A percentile compares a stretch with the other conserved stretches of the same genome.
Evolutionary conservation across 1,140 invertebrate species (phyloP).

Genomic region (Ctenoplectra terminalis): DNA sequence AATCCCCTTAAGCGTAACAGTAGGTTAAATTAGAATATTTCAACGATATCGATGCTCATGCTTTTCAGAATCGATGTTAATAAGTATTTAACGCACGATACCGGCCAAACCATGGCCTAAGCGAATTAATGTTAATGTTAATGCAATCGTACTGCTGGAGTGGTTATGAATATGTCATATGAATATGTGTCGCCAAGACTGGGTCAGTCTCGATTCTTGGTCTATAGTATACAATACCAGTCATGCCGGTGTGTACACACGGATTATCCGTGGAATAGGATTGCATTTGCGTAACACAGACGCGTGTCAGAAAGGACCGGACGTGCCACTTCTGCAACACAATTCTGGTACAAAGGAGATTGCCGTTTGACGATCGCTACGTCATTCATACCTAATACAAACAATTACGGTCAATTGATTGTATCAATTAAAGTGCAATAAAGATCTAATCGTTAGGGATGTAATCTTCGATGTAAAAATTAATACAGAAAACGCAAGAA

Average conservation of each 20-base stretch:
- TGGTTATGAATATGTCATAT: slow-evolving; percentile 68
- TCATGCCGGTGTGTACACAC: slow-evolving; percentile 7
- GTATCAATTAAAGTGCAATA: no score
- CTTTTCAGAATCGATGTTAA: slow-evolving; percentile 8
- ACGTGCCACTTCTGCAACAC: slow-evolving; percentile 26
- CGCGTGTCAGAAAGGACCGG: slow-evolving; percentile 36
- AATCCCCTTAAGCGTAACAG: not conserved
- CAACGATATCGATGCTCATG: not conserved
- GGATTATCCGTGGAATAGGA: slow-evolving; percentile 38
- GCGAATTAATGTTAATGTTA: slow-evolving; percentile 52
- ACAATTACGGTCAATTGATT: no score
- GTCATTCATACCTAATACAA: not conserved
- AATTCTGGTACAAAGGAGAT: slow-evolving; percentile 9
- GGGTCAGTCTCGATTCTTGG: slow-evolving; percentile 53
- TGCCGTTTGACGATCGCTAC: not conserved
- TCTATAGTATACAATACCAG: slow-evolving; percentile 46
- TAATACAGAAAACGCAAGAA: no score
- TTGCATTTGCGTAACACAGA: slow-evolving; percentile 61
- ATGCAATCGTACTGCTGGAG: slow-evolving; percentile 52
- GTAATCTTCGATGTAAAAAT: no score
- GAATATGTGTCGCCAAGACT: slow-evolving; percentile 63
- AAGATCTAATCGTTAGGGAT: not conserved
- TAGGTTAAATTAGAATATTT: slow-evolving; percentile 20
- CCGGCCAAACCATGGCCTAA: not conserved
- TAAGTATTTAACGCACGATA: slow-evolving; percentile 24